These are phyloP conservation scores for Archilochus colubris DNA, from an alignment of 2,113 vertebrate species.

Conservation along the genomic window DNA sequence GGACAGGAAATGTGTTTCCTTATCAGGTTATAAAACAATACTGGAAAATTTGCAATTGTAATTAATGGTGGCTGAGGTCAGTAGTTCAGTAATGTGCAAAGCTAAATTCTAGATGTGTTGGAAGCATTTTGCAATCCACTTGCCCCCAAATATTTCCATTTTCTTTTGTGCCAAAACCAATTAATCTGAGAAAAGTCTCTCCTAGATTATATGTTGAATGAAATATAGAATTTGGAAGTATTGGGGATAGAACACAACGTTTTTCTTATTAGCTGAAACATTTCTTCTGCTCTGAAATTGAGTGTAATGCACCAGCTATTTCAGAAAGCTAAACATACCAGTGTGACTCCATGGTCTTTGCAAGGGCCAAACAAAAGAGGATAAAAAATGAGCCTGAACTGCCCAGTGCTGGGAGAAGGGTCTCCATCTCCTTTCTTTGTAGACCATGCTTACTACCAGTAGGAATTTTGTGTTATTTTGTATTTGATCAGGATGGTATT, in stretches of 20 bases:
- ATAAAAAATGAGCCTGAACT: rapidly evolving
- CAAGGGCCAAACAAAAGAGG: not conserved
- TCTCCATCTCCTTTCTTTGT: not conserved
- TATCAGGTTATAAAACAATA: conserved; percentile 4
- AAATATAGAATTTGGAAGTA: not conserved
- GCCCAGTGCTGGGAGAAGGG: not conserved
- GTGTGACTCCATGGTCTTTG: not conserved
- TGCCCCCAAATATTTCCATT: not conserved
- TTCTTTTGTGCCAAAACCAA: not conserved
- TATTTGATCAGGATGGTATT: not conserved
- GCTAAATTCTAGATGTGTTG: not conserved
- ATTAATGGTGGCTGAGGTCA: not conserved
- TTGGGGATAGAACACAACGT: not conserved
- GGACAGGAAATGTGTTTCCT: not conserved
- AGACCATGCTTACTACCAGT: not conserved
- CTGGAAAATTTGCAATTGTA: conserved; percentile 28
- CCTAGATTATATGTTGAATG: not conserved
- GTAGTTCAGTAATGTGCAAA: not conserved
- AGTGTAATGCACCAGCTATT: not conserved
- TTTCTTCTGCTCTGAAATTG: not conserved
- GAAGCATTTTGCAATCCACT: not conserved
- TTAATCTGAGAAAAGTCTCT: not conserved
- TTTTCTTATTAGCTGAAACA: not conserved
- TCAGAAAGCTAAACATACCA: not conserved
- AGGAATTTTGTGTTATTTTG: not conserved